phyloP scores from a whole-genome alignment of 2,888 invertebrate species.

The Lasius fuliginosus region DNA sequence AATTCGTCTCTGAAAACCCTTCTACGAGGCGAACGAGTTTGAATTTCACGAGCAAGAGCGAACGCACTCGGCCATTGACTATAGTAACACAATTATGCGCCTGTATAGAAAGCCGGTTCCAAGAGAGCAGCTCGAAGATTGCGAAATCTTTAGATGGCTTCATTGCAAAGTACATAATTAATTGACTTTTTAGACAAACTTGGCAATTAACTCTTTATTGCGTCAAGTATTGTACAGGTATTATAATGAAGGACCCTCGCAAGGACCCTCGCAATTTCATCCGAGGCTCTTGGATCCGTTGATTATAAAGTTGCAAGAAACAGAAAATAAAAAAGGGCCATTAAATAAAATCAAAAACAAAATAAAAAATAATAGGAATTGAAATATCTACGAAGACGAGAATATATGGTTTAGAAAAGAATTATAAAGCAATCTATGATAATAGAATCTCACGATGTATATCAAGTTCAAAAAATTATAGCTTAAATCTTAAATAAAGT shows the following conservation, averaged over 20 bases:
- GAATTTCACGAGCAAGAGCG: constrained; percentile 49
- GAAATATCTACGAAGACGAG: neutral
- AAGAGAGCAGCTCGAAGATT: constrained; percentile 44
- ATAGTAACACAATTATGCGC: constrained; percentile 52
- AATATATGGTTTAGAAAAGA: neutral
- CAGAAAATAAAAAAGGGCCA: neutral
- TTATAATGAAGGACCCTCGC: neutral
- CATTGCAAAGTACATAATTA: constrained; percentile 27
- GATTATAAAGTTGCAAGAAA: neutral
- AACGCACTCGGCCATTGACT: constrained; percentile 55
- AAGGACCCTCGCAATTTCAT: neutral
- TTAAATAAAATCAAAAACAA: neutral
- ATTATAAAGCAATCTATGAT: neutral
- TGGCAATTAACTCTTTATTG: constrained; percentile 29
- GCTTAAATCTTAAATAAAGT: neutral
- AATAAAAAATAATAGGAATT: neutral
- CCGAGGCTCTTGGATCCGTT: neutral
- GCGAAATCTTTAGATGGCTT: constrained; percentile 33
- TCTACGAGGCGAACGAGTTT: constrained; percentile 17
- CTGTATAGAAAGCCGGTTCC: constrained; percentile 27
- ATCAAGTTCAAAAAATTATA: neutral
- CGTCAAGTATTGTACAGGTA: neutral
- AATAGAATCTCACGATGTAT: neutral
- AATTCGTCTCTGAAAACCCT: constrained; percentile 61
- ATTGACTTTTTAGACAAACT: constrained; percentile 37